Evolutionary conservation across 1,140 invertebrate species (phyloP), one percentile per base, ranked within the genome.

Genomic region (Drosophila sp.): DNA sequence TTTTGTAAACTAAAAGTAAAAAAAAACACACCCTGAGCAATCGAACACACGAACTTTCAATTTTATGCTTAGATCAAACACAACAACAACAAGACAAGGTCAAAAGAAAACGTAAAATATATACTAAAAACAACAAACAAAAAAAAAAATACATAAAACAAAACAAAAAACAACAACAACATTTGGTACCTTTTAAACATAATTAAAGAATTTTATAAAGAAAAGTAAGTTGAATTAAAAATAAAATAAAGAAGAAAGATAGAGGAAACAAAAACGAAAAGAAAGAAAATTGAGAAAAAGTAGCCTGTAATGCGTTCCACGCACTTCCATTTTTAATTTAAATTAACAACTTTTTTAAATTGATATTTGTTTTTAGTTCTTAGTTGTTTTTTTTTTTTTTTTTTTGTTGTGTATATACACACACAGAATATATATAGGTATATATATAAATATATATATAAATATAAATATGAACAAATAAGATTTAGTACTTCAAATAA

Each of bases 121-220:
- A 38, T 38, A 66, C 33, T 66, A 56, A 77, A 72, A 47, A 72
- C 35, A 60, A 60, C 44, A 57, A 32, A 33, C n/a, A 62, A 70
- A 67, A 60, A 29, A 17, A 68, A 69, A 63, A 79, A 60, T 40
- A 85, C 78, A 86, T 82, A 76, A 68, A 83, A 82, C 86, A 75
- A 50, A 61, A 74, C 17, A 57, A 67, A 73, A 44, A 74, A 72
- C 64, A 84, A 76, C 76, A 62, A 74, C 68, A 79, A 76, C 77
- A 90, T 90, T 90, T 83, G 83, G 87, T 90, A 90, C 87, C 87
- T 90, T 90, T 83, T 84, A 90, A 90, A 82, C 76, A 86, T 80
- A 89, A 89, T 84, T 89, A 81, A 74, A 80, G 76, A 77, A 89
- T 87, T 89, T 87, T 87, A 87, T 73, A 76, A 82, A 77, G 27